Percentiles rank a stretch among this genome's conserved stretches.
phyloP scores from a whole-genome alignment of 2,113 vertebrate species.

The Sceloporus tristichus region DNA sequence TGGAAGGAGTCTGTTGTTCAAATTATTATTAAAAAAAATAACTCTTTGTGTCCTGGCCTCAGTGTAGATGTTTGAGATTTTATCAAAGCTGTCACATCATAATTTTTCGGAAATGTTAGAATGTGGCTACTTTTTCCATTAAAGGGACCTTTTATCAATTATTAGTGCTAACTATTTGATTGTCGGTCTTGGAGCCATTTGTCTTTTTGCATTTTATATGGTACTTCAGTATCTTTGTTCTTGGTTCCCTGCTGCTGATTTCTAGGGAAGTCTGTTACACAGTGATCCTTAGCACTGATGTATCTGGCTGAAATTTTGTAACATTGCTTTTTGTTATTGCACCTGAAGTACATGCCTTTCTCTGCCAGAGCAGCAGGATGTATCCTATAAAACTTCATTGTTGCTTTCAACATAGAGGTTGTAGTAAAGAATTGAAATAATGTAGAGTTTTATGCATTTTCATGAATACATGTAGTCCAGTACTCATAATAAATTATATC shows the following conservation, averaged over 20 bases:
- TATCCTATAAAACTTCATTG: neutral
- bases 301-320: constrained; percentile 3
- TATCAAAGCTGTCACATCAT: neutral
- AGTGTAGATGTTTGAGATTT: neutral
- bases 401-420: too few species aligned
- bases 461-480: too few species aligned
- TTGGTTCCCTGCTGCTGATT: neutral
- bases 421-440: too few species aligned
- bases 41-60: neutral
- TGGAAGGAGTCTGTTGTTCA: neutral
- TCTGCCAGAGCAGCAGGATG: neutral
- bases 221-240: neutral
- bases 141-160: neutral
- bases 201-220: neutral
- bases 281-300: neutral
- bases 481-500: neutral
- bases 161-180: neutral
- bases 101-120: neutral
- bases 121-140: neutral
- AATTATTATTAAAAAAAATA: neutral
- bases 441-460: neutral
- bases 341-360: neutral
- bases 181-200: neutral
- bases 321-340: neutral
- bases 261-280: neutral